These are phyloP conservation scores for Nesoenas mayeri DNA, from an alignment of 2,113 vertebrate species.

Conservation along the genomic window DNA sequence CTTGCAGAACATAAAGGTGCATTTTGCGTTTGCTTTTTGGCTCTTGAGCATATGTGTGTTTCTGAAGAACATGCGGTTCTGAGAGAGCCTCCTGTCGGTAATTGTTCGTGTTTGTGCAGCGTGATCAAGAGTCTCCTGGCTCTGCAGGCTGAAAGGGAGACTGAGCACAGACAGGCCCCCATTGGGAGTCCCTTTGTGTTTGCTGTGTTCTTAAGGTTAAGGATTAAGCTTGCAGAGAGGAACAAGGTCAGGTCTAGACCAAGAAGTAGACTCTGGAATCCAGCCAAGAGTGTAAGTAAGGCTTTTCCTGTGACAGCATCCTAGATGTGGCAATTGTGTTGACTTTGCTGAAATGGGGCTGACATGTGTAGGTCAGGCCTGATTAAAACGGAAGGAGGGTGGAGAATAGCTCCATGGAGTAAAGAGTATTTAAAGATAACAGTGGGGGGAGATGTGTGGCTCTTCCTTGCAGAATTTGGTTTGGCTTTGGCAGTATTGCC, in stretches of 20 bases:
- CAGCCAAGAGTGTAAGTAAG: conserved; percentile 37
- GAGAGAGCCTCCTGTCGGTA: background rate
- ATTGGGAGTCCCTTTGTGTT: background rate
- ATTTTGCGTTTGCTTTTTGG: background rate
- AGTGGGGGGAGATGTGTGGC: accelerated
- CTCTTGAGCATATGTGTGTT: background rate
- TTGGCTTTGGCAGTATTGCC: background rate
- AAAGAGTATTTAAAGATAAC: conserved; percentile 38
- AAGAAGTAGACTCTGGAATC: conserved; percentile 41
- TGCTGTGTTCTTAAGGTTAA: conserved; percentile 21
- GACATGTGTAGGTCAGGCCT: conserved; percentile 56
- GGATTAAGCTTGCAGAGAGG: conserved; percentile 50
- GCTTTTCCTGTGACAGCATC: conserved; percentile 54
- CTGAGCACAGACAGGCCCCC: background rate
- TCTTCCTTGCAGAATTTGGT: conserved; percentile 18
- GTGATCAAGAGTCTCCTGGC: conserved; percentile 1
- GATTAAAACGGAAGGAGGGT: conserved; percentile 55
- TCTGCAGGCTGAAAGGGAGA: background rate
- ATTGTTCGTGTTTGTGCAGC: background rate
- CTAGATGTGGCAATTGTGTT: conserved; percentile 52
- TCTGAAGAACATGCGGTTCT: conserved; percentile 36
- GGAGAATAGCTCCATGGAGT: conserved; percentile 10
- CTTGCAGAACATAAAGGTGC: background rate
- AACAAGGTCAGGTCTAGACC: conserved; percentile 47
- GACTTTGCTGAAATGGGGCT: conserved; percentile 57